Conservation (phyloP, 2,113 vertebrate genomes). For the Lutjanus erythropterus region DNA sequence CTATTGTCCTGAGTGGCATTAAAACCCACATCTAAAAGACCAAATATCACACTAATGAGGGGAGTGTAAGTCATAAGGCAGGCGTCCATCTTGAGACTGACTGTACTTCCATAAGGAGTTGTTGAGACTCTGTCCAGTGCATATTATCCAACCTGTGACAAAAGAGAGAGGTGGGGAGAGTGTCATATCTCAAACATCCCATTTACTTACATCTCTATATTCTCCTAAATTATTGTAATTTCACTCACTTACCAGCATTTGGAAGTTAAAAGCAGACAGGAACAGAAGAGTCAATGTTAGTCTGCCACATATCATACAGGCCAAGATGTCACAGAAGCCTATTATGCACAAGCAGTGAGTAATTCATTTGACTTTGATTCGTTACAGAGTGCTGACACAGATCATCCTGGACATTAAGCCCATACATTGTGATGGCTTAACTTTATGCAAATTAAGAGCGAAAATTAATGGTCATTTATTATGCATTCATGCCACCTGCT, state of each 20-base stretch:
- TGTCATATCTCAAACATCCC: conserved; percentile 42
- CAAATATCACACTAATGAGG: conserved; percentile 36
- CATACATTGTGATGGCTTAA: conserved; percentile 35
- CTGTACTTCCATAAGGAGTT: conserved; percentile 78
- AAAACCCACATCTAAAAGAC: conserved; percentile 52
- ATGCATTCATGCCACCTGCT: conserved; percentile 51
- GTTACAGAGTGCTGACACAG: conserved; percentile 63
- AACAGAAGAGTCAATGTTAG: conserved; percentile 22
- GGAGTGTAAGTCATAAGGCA: conserved; percentile 85
- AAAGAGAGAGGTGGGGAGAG: conserved; percentile 78
- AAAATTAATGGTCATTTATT: conserved; percentile 33
- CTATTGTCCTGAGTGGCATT: conserved; percentile 26
- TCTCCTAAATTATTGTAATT: conserved; percentile 22
- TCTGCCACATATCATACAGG: conserved; percentile 13
- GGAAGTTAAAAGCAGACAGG: conserved; percentile 2
- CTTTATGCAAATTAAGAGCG: conserved; percentile 53
- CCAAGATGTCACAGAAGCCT: conserved; percentile 52
- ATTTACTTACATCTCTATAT: conserved; percentile 12
- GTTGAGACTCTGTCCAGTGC: conserved; percentile 83
- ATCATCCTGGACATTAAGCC: conserved; percentile 31
- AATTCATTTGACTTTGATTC: conserved; percentile 75
- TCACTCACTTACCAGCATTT: conserved; percentile 34
- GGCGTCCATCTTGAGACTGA: conserved; percentile 82
- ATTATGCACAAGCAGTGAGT: conserved; percentile 66
- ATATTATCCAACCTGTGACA: conserved; percentile 77